These are phyloP conservation scores for Siniperca obscura DNA, from an alignment of 2,797 vertebrate genomes.

Conservation along the genomic window DNA sequence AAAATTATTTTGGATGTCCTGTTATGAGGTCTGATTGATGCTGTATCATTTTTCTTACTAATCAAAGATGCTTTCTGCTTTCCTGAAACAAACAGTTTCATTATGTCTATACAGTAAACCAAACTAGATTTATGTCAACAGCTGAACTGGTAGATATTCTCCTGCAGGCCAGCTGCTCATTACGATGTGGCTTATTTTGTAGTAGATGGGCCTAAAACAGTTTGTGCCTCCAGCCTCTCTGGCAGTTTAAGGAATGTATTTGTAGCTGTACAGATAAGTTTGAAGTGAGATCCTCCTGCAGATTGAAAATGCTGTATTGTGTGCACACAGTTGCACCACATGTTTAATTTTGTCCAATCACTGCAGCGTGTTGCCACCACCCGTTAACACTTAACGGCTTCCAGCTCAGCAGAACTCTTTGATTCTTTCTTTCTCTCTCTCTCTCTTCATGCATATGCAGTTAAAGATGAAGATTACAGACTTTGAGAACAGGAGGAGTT, in stretches of 20 bases:
- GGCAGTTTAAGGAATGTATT: neutral
- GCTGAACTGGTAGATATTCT: neutral
- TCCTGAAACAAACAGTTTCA: neutral
- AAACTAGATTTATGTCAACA: neutral
- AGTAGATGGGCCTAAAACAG: neutral
- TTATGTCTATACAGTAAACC: neutral
- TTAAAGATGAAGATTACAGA: slow-evolving; percentile 99
- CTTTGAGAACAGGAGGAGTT: slow-evolving; percentile 99
- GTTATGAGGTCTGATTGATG: neutral
- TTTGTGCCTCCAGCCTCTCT: neutral
- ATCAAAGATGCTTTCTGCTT: neutral
- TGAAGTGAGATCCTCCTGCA: neutral
- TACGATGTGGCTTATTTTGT: neutral
- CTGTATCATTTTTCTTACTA: neutral
- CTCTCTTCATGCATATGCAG: slow-evolving; percentile 74
- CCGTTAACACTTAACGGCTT: neutral
- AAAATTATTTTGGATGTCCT: neutral
- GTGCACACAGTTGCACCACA: neutral
- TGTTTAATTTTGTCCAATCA: neutral
- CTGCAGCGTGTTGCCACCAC: neutral
- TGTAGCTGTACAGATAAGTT: neutral
- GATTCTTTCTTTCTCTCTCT: neutral
- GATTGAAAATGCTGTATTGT: neutral
- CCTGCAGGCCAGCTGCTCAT: neutral
- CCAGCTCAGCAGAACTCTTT: neutral